Evolutionary conservation across 2,113 vertebrate genomes (phyloP).

Genomic region (Verasper variegatus): DNA sequence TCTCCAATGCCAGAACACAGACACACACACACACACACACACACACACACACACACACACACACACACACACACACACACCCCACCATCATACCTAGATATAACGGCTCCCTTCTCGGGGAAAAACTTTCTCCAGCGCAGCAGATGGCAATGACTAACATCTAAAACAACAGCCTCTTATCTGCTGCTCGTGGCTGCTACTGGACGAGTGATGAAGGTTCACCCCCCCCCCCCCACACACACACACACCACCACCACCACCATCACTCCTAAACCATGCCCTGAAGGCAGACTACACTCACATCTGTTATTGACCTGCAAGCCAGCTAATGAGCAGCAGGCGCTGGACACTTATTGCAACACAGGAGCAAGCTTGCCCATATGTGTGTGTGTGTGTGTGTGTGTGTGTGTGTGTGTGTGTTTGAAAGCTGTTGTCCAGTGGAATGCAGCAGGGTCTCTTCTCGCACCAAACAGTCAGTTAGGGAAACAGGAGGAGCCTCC

Average conservation of each 20-base stretch:
- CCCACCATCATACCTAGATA: conserved; percentile 19
- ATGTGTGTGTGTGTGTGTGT: conserved; percentile 13
- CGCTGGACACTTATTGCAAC: conserved; percentile 30
- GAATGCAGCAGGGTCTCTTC: neutral
- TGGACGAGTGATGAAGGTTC: conserved; percentile 18
- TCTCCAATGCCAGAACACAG: conserved; percentile 15
- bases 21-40: conserved; percentile 1
- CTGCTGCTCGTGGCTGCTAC: conserved; percentile 48
- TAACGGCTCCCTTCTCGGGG: conserved; percentile 24
- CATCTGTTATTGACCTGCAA: conserved; percentile 62
- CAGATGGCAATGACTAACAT: conserved; percentile 70
- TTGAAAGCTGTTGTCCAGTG: neutral
- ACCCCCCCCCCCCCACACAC: conserved; percentile 9
- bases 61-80: conserved; percentile 1
- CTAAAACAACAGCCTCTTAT: conserved; percentile 42
- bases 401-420: neutral
- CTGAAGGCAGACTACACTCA: conserved; percentile 45
- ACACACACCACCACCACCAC: too few relatives aligned
- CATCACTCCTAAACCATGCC: conserved; percentile 30
- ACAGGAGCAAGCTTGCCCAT: neutral
- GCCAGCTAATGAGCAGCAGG: conserved; percentile 60
- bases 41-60: conserved; percentile 14
- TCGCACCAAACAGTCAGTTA: neutral
- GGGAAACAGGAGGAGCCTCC: neutral
- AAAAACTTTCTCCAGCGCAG: conserved; percentile 37